These are phyloP conservation scores for Thinocorus orbignyianus DNA, from an alignment of 2,113 vertebrate genomes.

Conservation along the genomic window DNA sequence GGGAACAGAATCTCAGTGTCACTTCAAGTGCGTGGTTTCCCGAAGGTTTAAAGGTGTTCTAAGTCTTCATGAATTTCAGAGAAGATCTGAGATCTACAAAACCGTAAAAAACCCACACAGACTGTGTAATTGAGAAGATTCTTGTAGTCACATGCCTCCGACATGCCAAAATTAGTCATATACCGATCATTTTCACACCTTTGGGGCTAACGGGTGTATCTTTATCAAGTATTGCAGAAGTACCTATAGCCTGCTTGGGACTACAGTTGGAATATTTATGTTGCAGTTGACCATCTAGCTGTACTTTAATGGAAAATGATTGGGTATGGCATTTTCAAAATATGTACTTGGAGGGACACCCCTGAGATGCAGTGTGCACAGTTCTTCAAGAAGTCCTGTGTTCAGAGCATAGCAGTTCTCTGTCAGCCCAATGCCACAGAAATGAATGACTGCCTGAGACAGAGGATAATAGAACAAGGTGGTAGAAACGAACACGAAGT, in stretches of 20 bases:
- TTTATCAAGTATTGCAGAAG: background rate
- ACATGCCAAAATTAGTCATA: background rate
- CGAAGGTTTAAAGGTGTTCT: background rate
- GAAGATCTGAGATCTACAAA: background rate
- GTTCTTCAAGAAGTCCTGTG: background rate
- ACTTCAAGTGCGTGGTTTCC: background rate
- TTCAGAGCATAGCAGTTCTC: background rate
- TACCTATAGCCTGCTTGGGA: background rate
- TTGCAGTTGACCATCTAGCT: background rate
- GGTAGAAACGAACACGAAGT: background rate
- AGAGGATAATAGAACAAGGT: background rate
- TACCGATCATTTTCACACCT: background rate
- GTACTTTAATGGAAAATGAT: background rate
- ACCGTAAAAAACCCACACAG: background rate
- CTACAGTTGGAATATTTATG: fast-evolving
- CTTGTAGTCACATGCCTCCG: background rate
- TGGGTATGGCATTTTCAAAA: background rate
- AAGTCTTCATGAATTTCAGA: background rate
- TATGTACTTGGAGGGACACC: background rate
- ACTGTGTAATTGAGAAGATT: background rate
- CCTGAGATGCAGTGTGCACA: background rate
- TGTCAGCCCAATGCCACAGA: background rate
- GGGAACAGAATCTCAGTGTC: background rate
- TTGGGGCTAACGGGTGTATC: fast-evolving
- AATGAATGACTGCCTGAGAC: background rate